A percentile compares a stretch with the other conserved stretches of the same genome.
These are phyloP conservation scores for Acleris holmiana DNA, from an alignment of 2,888 invertebrate genomes.

Conservation along the genomic window DNA sequence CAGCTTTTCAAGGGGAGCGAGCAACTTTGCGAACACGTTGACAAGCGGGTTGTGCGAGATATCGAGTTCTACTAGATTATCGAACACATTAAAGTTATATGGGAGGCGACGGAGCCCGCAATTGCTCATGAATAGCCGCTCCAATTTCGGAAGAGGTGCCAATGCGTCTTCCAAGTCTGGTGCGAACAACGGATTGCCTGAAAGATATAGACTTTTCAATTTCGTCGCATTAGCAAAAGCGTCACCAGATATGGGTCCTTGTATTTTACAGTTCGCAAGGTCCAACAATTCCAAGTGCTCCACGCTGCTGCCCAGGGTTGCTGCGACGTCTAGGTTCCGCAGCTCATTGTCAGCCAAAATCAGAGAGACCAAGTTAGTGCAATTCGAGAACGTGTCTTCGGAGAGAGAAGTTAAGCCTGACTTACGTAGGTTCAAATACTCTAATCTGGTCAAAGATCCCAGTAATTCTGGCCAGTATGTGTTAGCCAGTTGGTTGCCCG, in stretches of 20 bases:
- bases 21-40: conserved; percentile 86
- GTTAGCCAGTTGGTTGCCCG: conserved; percentile 82
- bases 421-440: conserved; percentile 86
- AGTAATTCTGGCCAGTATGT: conserved; percentile 86
- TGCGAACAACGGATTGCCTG: conserved; percentile 88
- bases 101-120: conserved; percentile 87
- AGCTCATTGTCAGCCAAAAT: conserved; percentile 87
- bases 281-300: conserved; percentile 87
- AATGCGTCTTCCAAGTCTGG: conserved; percentile 87
- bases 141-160: conserved; percentile 86
- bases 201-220: conserved; percentile 86
- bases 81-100: conserved; percentile 87
- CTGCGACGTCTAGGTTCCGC: conserved; percentile 86
- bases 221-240: conserved; percentile 88
- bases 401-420: conserved; percentile 85
- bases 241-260: conserved; percentile 87
- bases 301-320: conserved; percentile 86
- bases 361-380: conserved; percentile 86
- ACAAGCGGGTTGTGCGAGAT: conserved; percentile 88
- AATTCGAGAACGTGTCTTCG: conserved; percentile 86
- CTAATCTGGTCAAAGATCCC: conserved; percentile 84
- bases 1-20: conserved; percentile 86
- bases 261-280: conserved; percentile 87
- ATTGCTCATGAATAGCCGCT: conserved; percentile 87
- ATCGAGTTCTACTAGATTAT: conserved; percentile 87